Evolutionary conservation across 2,797 vertebrate species (phyloP).

Genomic region (Protosalanx chinensis): DNA sequence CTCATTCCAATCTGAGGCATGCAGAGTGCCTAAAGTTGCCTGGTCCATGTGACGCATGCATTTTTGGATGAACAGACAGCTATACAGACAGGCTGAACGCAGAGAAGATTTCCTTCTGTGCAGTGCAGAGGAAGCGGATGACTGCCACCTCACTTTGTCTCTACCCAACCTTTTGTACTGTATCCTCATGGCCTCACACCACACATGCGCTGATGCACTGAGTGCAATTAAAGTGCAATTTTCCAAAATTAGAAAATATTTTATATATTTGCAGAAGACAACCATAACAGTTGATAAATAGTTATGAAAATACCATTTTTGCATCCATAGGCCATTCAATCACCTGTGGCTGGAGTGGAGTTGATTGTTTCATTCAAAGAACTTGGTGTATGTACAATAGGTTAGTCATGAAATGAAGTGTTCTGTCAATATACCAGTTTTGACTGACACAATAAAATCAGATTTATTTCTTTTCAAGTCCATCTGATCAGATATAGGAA

Average conservation of each 20-base stretch:
- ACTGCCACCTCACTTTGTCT: constrained; percentile 13
- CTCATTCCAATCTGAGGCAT: constrained; percentile 23
- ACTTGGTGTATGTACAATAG: no score
- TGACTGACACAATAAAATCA: no score
- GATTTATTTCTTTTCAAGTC: no score
- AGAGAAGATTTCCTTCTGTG: not conserved
- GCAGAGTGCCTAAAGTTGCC: constrained; percentile 18
- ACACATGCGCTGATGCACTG: constrained; percentile 12
- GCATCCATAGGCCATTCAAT: not conserved
- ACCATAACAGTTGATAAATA: not conserved
- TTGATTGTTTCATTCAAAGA: no score
- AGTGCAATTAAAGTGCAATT: not conserved
- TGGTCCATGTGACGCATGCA: constrained; percentile 28
- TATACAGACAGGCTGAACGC: constrained; percentile 5
- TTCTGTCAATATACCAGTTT: no score
- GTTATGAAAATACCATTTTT: not conserved
- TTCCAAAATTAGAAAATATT: no score
- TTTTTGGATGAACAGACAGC: constrained; percentile 23
- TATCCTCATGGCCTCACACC: constrained; percentile 23
- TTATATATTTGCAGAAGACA: no score
- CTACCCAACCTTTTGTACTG: constrained; percentile 25
- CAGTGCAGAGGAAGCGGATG: constrained; percentile 9
- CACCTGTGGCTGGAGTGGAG: no score
- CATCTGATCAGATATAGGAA: no score
- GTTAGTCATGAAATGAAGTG: no score